Base-by-base conservation (phyloP, 35 echinoderm and acorn worm genomes). In the Ptychodera flava region DNA sequence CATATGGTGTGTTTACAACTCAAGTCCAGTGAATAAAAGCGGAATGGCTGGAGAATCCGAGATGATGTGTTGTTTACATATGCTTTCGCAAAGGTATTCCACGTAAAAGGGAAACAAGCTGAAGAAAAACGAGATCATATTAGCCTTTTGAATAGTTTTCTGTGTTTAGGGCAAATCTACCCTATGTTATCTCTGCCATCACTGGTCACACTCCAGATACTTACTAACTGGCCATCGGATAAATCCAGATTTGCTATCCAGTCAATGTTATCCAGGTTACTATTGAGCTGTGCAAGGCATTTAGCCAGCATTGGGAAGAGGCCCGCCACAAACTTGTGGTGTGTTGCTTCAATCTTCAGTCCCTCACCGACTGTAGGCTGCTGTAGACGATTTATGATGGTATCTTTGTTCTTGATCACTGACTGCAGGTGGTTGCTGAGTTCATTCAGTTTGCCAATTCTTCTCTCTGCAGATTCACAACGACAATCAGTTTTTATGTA, bases 301-400 rank as follows among this genome's bases (percentile, higher is more conserved):
- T 80, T 29, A 28, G 91, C 87, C 22, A 92, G 80, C 90, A 92
- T 35, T 31, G 90, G 95, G 75, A 98, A 98, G 15, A 98, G 87
- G 45, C 93, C 92, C 80, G 88, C 91, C 14, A 98, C 88, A 31
- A 94, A 82, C 10, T 75, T 36, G 82, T 98, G 95, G 80, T 92
- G 94, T 34, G 81, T 86, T 16, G 92, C 95, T 83, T 98, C 95
- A 0, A 98, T 82, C 45, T 90, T 87, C 29, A 99, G 78, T 81
- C 89, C 85, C 77, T 94, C 93, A 35, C 96, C 96, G 0, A 99
- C 92, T 1, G 94, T 82, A 37, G 96, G 96, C 53, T 94, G 92
- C 36, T 94, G 96, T 10, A 99, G 88, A 1, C 90, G 76, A 76
- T 88, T 99, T 16, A 92, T 94, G 32, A 99, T 77, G 80, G 91